Base-by-base conservation (phyloP, 2,888 invertebrate species). In the Sialis lutaria region DNA sequence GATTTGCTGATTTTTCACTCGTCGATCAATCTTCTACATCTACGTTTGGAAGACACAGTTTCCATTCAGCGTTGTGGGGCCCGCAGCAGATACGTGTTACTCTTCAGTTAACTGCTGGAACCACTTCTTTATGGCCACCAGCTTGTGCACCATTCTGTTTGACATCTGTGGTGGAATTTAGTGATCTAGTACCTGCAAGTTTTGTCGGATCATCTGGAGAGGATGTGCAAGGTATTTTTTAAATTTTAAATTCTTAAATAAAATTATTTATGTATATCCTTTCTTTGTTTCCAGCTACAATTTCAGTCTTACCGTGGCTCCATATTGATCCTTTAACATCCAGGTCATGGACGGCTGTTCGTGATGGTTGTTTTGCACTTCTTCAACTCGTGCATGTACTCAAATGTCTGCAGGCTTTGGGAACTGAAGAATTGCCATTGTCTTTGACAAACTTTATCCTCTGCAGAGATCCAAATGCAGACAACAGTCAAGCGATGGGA, bases 401-500 rank as follows among this genome's bases (percentile, higher is more conserved):
- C 53, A 88, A 88, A 61, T 81, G 79, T 57, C 68, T 89, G 30
- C 88, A 89, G 62, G 82, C 85, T 1, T 76, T 85, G 53, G 88
- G 87, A 2, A 79, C 85, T 30, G 88, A 89, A 58, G 87, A 88
- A 55, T 71, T 84, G 34, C 75, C 83, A 0, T 69, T 78, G 42
- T 74, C 77, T 51, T 63, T 86, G 49, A 76, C 77, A 33, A 81
- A 82, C 52, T 81, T 88, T 54, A 74, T 86, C 7, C 70, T 86
- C 6, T 72, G 82, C 53, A 77, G 77, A 57, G 86, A 74, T 54
- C 62, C 69, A 53, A 76, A 78, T 45, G 74, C 74, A 56, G 76
- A 77, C 52, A 61, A 67, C 6, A 72, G 75, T 54, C 22, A 22
- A 22, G 22, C 22, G 4, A 22, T 22, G 22, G 22, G 22, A 22